Evolutionary conservation across 2,888 invertebrate genomes (phyloP), one percentile per base, ranked within the genome.

Genomic region (Pristionchus arcanus): DNA sequence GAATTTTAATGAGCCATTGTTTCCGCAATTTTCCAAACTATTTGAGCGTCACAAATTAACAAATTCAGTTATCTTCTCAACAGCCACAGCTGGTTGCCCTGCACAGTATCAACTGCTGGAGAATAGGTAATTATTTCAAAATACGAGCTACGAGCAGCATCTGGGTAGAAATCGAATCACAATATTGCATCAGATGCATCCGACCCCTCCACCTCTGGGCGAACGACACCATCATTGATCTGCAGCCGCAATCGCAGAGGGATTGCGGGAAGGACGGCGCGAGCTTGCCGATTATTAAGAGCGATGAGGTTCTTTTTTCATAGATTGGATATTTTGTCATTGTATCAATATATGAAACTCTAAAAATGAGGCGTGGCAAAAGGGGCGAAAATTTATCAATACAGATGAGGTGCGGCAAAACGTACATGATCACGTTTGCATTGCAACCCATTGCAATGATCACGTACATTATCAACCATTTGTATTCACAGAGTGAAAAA

Each of bases 211-310:
- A 68, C 16, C 68, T 68, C 68, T 68, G 68, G 68, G 34, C 31
- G 31, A 68, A 68, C 15, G 68, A 19, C 28, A 68, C 68, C 4
- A 31, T 68, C 13, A 68, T 31, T 13, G 68, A 68, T 31, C 28
- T 68, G 63, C 63, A 63, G 63, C 63, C 63, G 0, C 68, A 31
- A 34, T 31, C 68, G 21, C 68, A 68, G 31, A 31, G 63, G 11
- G 63, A 63, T n/a, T 63, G 63, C 25, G 63, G 63, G n/a, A 63
- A 63, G 63, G 63, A 63, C 63, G 63, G 63, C n/a, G 63, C 63
- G 3, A 63, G 63, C n/a, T 63, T 63, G 63, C 63, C 63, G 63
- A 63, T 63, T n/a, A 63, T 63, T 25, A 63, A 63, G n/a, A 63
- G 63, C 9, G 63, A 63, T 63, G 63, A n/a, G n/a, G n/a, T n/a